phyloP scores from a whole-genome alignment of 1,140 invertebrate species.

The Brachionus rubens region DNA sequence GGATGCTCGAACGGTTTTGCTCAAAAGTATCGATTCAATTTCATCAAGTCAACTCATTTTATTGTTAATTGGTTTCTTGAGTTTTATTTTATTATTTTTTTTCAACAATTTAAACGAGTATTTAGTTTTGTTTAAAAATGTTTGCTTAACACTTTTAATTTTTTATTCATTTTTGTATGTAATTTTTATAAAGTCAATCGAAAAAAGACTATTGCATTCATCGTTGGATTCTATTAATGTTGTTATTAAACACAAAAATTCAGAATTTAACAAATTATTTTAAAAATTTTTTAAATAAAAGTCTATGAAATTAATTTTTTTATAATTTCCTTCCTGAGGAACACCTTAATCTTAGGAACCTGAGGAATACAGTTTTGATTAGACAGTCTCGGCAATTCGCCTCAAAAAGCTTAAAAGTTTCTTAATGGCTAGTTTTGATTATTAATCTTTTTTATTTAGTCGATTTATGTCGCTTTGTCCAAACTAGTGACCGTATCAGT shows the following conservation, averaged over 20 bases:
- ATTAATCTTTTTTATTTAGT: no score
- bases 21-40: slow-evolving; percentile 16
- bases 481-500: no score
- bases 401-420: no score
- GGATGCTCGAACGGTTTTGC: not conserved
- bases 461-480: no score
- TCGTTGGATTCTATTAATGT: slow-evolving; percentile 3
- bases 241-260: not conserved
- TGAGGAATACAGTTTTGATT: no score
- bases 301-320: no score
- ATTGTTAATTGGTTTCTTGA: not conserved
- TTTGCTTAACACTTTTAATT: slow-evolving; percentile 3
- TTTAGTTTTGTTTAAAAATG: slow-evolving; percentile 24
- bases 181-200: slow-evolving; percentile 17
- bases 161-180: slow-evolving; percentile 29
- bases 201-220: slow-evolving; percentile 2
- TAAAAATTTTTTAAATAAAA: no score
- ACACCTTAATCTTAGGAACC: no score
- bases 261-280: not conserved
- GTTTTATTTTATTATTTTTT: slow-evolving; percentile 43
- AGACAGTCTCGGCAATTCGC: no score
- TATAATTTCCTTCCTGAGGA: no score
- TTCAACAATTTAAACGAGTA: slow-evolving; percentile 34
- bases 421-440: no score
- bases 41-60: slow-evolving; percentile 8